Evolutionary conservation across 2,888 invertebrate species (phyloP), one percentile per base, ranked within the genome.

Genomic region (Epinotia nisella): DNA sequence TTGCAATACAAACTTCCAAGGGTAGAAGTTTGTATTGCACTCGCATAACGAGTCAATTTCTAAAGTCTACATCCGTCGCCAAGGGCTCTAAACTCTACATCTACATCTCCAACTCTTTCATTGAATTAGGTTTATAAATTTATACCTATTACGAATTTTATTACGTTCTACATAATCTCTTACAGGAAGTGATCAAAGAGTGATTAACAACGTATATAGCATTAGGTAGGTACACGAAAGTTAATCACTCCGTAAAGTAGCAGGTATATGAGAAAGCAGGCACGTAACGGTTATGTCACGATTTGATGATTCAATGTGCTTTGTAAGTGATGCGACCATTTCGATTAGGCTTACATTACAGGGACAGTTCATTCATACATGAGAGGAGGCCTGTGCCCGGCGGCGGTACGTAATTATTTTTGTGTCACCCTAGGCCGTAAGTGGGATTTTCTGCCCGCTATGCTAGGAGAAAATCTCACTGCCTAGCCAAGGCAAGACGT

Each of bases 191-290:
- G 29, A 58, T 29, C 58, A 29, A 9, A 7, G 29, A 24, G 58
- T 58, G 58, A 58, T 58, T 58, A 58, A 58, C 58, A 58, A 58
- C 58, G 29, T 58, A 58, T 58, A 58, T 58, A 58, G 29, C n/a
- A 29, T 29, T 29, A n/a, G n/a, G n/a, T n/a, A n/a, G n/a, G n/a
- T n/a, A 58, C 29, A 58, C 9, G 58, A 58, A 29, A 58, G 58
- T 29, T 58, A 58, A 58, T 58, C 29, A 24, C 24, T 11, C 58
- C 58, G 5, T 58, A 29, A 58, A 58, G 29, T 29, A 58, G 29
- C 29, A n/a, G 58, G 29, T n/a, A 58, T 58, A 13, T 29, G 58
- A 58, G 58, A 58, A 58, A 58, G 58, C 29, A 58, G 21, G 13
- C 3, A 29, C 58, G 29, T 29, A 58, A 24, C 58, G n/a, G n/a